Conservation (phyloP, 1,140 invertebrate genomes). For the Luehdorfia chinensis region DNA sequence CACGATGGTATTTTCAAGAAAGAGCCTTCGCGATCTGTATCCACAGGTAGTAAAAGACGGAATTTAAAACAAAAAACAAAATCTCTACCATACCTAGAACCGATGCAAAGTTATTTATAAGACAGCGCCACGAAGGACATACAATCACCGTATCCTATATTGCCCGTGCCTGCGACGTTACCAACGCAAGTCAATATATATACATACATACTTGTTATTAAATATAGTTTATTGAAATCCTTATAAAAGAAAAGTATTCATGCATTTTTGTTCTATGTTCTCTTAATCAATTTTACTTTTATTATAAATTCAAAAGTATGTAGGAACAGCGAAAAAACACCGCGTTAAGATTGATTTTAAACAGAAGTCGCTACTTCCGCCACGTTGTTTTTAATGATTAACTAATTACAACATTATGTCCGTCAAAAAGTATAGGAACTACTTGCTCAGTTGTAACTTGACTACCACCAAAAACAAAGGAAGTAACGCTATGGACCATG, state of each 20-base stretch:
- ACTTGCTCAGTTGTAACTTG: too few relatives aligned
- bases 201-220: not conserved
- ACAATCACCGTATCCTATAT: constrained; percentile 50
- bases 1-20: too few relatives aligned
- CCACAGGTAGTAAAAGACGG: constrained; percentile 18
- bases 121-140: constrained; percentile 50
- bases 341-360: too few relatives aligned
- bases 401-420: constrained; percentile 25
- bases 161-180: constrained; percentile 11
- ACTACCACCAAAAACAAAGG: too few relatives aligned
- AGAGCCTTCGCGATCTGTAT: not conserved
- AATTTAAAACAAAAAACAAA: constrained; percentile 44
- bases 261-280: constrained; percentile 4
- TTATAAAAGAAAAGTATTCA: not conserved
- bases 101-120: constrained; percentile 55
- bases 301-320: too few relatives aligned
- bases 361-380: constrained; percentile 28
- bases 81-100: constrained; percentile 41
- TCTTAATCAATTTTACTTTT: too few relatives aligned
- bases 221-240: not conserved
- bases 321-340: not conserved
- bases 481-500: too few relatives aligned
- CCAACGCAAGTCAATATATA: too few relatives aligned
- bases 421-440: too few relatives aligned
- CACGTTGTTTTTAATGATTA: constrained; percentile 31